Evolutionary conservation across 1,140 invertebrate species (phyloP).

Genomic region (Bombus balteatus): DNA sequence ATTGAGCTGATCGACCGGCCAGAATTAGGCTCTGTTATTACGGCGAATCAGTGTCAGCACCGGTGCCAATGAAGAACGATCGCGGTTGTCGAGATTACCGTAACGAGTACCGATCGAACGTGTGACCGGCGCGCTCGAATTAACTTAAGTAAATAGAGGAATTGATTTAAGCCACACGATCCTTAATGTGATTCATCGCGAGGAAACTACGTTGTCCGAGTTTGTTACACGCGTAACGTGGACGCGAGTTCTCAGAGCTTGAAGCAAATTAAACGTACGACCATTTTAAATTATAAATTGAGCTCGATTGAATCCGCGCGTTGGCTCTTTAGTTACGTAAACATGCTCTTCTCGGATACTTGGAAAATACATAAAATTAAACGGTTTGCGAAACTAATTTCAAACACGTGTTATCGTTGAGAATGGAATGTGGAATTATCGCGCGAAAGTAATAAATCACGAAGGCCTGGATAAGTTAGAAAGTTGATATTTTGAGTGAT

Average conservation of each 20-base stretch:
- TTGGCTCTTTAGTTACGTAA: no score
- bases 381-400: not conserved
- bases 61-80: constrained; percentile 57
- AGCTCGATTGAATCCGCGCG: not conserved
- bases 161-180: constrained; percentile 7
- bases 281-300: constrained; percentile 14
- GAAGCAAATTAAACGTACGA: not conserved
- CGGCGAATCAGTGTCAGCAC: constrained; percentile 47
- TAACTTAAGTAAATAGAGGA: constrained; percentile 9
- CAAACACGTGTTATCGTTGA: not conserved
- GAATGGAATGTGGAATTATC: not conserved
- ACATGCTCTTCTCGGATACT: not conserved
- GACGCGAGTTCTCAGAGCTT: not conserved
- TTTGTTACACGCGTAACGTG: not conserved
- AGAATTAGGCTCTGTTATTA: constrained; percentile 51
- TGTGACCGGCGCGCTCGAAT: constrained; percentile 24
- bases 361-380: no score
- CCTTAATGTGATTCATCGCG: not conserved
- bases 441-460: no score
- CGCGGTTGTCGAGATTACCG: constrained; percentile 16
- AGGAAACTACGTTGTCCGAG: not conserved
- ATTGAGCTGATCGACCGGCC: constrained; percentile 36
- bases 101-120: constrained; percentile 10
- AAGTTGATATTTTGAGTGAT: no score
- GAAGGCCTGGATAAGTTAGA: no score